Conservation (phyloP, 2,888 invertebrate genomes). For the Bombylius discolor region DNA sequence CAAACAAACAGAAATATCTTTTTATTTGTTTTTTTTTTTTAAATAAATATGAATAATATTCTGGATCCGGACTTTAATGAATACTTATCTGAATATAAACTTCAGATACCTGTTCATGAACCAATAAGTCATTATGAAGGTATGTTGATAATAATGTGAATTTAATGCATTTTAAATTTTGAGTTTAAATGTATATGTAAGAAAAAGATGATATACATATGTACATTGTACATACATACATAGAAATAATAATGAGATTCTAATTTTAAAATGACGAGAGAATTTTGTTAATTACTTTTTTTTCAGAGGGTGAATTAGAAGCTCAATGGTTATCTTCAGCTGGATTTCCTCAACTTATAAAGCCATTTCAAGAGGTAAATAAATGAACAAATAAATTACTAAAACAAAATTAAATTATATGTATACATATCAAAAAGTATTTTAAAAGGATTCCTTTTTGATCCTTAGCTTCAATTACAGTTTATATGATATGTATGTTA, state of each 20-base stretch:
- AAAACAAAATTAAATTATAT: slow-evolving; percentile 4
- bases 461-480: no score
- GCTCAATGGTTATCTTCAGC: slow-evolving; percentile 43
- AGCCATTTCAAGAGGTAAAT: slow-evolving; percentile 36
- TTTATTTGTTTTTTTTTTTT: no score
- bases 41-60: slow-evolving; percentile 8
- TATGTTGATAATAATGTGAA: not conserved
- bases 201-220: no score
- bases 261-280: no score
- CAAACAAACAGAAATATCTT: no score
- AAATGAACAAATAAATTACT: not conserved
- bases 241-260: no score
- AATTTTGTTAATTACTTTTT: not conserved
- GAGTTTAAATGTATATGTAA: no score
- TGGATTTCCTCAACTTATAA: slow-evolving; percentile 40
- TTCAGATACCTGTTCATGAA: slow-evolving; percentile 15
- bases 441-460: no score
- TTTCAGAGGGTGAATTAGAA: slow-evolving; percentile 42
- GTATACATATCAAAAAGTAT: no score
- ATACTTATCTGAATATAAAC: slow-evolving; percentile 17
- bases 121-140: slow-evolving; percentile 19
- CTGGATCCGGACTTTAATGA: slow-evolving; percentile 18
- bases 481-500: no score
- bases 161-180: no score
- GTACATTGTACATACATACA: no score